phyloP scores from a whole-genome alignment of 2,113 vertebrate species.

The Anolis carolinensis region DNA sequence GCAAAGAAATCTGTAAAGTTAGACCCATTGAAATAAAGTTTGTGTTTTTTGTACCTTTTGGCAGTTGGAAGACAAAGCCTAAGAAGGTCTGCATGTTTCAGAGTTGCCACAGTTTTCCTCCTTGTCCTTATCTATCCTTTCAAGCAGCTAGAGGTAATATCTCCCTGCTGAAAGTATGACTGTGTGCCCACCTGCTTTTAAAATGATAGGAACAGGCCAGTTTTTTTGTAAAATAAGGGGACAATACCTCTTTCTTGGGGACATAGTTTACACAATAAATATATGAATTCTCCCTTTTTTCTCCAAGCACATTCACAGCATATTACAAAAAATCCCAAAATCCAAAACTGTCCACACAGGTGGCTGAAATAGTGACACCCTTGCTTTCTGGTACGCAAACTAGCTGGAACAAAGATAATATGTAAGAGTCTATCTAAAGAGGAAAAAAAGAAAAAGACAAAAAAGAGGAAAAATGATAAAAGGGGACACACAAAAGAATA shows the following conservation, averaged over 20 bases:
- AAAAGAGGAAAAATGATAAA: too few species aligned
- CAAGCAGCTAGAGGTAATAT: background rate
- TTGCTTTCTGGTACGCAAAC: too few species aligned
- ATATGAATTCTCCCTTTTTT: background rate
- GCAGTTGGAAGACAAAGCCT: conserved; percentile 25
- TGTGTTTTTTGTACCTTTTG: conserved; percentile 21
- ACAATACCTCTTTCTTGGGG: too few species aligned
- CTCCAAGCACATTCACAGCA: background rate
- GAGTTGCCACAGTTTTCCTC: background rate
- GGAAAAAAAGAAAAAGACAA: too few species aligned
- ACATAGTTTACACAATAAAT: too few species aligned
- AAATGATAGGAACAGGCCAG: background rate
- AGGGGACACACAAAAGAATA: too few species aligned
- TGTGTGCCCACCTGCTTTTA: background rate
- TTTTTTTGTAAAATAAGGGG: too few species aligned
- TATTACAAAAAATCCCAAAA: background rate
- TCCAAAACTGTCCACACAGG: too few species aligned
- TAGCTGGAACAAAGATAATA: too few species aligned
- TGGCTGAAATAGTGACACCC: too few species aligned
- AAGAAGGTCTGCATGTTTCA: background rate
- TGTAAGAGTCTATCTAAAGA: too few species aligned
- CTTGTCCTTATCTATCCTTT: background rate
- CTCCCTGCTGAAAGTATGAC: too few species aligned
- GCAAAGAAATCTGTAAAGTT: conserved; percentile 25
- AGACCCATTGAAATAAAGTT: background rate